These are phyloP conservation scores for Dugesia japonica DNA, from an alignment of 2,888 invertebrate species.

Conservation along the genomic window DNA sequence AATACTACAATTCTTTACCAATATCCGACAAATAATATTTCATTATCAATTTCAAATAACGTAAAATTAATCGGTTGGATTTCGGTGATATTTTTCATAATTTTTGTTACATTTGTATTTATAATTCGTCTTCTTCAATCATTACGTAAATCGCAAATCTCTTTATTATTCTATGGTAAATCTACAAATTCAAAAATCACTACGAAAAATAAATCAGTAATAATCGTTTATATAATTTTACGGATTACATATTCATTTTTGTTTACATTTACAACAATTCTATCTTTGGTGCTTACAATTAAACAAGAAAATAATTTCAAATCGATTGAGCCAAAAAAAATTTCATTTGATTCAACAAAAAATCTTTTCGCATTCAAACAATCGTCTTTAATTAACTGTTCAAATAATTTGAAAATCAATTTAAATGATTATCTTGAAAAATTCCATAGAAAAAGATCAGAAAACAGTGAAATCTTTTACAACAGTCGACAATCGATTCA, in stretches of 20 bases:
- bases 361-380: background rate
- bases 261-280: background rate
- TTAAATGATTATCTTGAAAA: background rate
- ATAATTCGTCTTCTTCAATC: background rate
- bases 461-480: slow-evolving; percentile 5
- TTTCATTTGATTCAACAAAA: background rate
- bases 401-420: background rate
- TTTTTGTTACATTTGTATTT: background rate
- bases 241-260: background rate
- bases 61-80: background rate
- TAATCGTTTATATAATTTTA: background rate
- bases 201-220: background rate
- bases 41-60: background rate
- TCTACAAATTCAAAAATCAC: background rate
- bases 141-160: background rate
- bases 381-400: background rate
- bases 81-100: background rate
- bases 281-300: background rate
- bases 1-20: background rate
- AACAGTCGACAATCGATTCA: background rate
- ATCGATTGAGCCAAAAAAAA: background rate
- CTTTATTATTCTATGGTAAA: background rate
- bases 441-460: background rate
- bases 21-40: background rate
- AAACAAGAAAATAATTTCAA: background rate